Conservation (phyloP, 1,140 invertebrate species). For the Vanessa atalanta region DNA sequence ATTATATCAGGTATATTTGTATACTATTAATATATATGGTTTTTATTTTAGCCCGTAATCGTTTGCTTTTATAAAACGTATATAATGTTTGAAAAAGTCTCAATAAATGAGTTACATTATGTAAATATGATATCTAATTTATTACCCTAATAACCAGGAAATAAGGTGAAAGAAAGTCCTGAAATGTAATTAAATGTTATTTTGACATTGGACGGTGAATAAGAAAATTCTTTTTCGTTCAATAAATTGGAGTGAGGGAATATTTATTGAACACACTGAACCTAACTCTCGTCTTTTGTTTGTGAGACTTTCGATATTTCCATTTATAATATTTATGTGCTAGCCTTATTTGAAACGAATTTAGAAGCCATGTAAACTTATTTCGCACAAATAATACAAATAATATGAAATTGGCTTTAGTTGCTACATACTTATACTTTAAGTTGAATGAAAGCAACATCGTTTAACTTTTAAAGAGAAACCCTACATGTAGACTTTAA, state of each 20-base stretch:
- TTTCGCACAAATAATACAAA: neutral
- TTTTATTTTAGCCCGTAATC: no score
- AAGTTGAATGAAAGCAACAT: no score
- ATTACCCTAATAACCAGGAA: no score
- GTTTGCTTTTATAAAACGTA: no score
- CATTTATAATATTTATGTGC: neutral
- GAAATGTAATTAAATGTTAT: neutral
- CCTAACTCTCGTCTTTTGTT: conserved; percentile 8
- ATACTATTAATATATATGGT: no score
- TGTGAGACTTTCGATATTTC: conserved; percentile 7
- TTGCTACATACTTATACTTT: no score
- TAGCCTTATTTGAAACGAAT: neutral
- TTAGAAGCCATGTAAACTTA: neutral
- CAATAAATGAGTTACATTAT: no score
- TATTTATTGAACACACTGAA: conserved; percentile 18
- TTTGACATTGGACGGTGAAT: conserved; percentile 4
- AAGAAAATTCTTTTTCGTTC: conserved; percentile 15
- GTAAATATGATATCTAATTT: no score
- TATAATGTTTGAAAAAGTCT: no score
- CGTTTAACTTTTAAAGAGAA: no score
- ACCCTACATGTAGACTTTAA: neutral
- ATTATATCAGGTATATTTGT: no score
- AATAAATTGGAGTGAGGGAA: conserved; percentile 14
- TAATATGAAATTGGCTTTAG: no score
- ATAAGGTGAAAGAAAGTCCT: neutral